These are phyloP conservation scores for Meandrina meandrites DNA, from an alignment of 92 coral and sea anemone species.

Conservation along the genomic window DNA sequence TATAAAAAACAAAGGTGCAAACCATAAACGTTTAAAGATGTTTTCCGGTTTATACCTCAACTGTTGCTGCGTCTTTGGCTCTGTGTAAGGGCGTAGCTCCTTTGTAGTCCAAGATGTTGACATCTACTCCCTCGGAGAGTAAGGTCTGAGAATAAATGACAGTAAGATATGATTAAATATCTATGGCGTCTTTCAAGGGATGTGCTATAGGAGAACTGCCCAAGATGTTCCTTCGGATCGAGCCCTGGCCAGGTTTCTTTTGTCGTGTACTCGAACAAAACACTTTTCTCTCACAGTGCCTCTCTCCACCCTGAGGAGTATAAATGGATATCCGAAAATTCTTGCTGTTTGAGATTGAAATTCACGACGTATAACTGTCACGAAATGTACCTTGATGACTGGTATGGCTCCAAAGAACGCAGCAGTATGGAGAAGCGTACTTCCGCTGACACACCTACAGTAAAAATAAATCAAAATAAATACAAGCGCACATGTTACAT, in stretches of 20 bases:
- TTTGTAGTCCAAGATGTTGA: conserved; percentile 93
- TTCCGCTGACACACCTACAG: conserved; percentile 87
- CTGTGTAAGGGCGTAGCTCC: conserved; percentile 98
- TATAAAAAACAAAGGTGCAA: too few relatives aligned
- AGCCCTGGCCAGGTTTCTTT: too few relatives aligned
- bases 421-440: conserved; percentile 95
- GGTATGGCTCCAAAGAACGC: conserved; percentile 88
- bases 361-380: not conserved
- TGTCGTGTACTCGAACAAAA: too few relatives aligned
- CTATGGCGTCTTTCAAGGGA: not conserved
- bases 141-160: conserved; percentile 59
- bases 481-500: too few relatives aligned
- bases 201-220: not conserved
- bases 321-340: too few relatives aligned
- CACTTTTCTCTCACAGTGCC: too few relatives aligned
- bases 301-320: too few relatives aligned
- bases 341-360: not conserved
- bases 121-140: conserved; percentile 83
- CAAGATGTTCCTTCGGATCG: too few relatives aligned
- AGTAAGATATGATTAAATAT: not conserved
- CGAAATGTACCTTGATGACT: conserved; percentile 70
- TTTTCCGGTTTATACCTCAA: conserved; percentile 87
- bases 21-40: too few relatives aligned
- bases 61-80: conserved; percentile 87
- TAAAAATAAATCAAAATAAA: not conserved